These are phyloP conservation scores for Romanogobio albipinnatus DNA, from an alignment of 2,113 vertebrate genomes.

Conservation along the genomic window DNA sequence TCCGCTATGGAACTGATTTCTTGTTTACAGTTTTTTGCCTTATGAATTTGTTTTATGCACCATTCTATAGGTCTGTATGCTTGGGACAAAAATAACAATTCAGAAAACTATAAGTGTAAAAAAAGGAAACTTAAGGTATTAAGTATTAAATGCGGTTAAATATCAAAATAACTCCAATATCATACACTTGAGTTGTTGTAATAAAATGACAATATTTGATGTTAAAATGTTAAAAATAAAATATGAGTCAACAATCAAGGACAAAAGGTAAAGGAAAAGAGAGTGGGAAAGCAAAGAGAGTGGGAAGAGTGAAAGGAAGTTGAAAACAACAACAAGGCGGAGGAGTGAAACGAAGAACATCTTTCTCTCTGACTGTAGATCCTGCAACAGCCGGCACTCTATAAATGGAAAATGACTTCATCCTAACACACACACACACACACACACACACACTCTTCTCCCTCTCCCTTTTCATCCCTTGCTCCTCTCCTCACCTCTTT, in stretches of 20 bases:
- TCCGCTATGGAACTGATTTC: too few relatives aligned
- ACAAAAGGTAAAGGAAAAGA: not conserved
- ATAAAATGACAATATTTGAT: too few relatives aligned
- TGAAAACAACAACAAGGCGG: slow-evolving; percentile 60
- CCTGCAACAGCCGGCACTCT: slow-evolving; percentile 67
- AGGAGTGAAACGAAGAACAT: slow-evolving; percentile 64
- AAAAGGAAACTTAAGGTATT: too few relatives aligned
- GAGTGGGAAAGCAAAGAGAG: slow-evolving; percentile 24
- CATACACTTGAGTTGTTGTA: too few relatives aligned
- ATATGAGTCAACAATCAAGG: slow-evolving; percentile 23
- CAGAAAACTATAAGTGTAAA: too few relatives aligned
- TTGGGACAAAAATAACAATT: too few relatives aligned
- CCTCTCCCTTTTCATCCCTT: slow-evolving; percentile 46
- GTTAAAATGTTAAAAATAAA: not conserved
- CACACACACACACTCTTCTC: slow-evolving; percentile 51
- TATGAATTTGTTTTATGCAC: too few relatives aligned
- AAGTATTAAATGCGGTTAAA: too few relatives aligned
- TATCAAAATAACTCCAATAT: too few relatives aligned
- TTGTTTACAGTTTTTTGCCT: too few relatives aligned
- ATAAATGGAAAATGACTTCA: slow-evolving; percentile 81
- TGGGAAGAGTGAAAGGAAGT: slow-evolving; percentile 8
- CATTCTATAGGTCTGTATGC: too few relatives aligned
- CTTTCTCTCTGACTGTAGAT: slow-evolving; percentile 65
- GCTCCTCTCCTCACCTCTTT: slow-evolving; percentile 52
- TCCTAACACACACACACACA: slow-evolving; percentile 68